Base-by-base conservation (phyloP, 2,113 vertebrate species). In the Clinocottus analis region DNA sequence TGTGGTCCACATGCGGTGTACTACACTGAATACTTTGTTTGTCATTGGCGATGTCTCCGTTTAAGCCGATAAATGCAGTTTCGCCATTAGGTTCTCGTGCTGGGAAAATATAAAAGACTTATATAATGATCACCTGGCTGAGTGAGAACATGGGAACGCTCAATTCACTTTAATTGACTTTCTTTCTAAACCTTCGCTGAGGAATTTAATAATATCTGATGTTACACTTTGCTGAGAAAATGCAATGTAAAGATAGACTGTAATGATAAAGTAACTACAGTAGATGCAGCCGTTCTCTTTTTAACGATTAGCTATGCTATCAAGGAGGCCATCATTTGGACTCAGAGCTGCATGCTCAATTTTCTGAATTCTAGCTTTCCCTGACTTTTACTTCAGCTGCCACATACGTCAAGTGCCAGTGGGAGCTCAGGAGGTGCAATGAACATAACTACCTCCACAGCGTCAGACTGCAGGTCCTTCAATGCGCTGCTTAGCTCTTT, bases 321-420 rank as follows among this genome's bases (percentile, higher is more conserved):
- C 55, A 51, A 66, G 5, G 37, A 67, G 45, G 35, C 41, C 29
- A 45, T 77, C 67, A 74, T 77, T 61, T 59, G 70, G 64, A 59
- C 75, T 45, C 70, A 75, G 61, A 62, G 14, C 59, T 25, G 7
- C 59, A 13, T 14, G 70, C 41, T 61, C 61, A 59, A 61, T 84
- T 77, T 86, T 61, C 39, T 75, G 45, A 77, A 79, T 62, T 65
- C 7, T 60, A 67, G 31, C n/a, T 77, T 83, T 75, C 51, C 5
- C 29, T 65, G 77, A 79, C 82, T 82, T 84, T 88, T 78, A 78
- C 27, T 62, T 72, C 51, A 51, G 13, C 19, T 65, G 69, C 66
- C 58, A 59, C 59, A 62, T 70, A 35, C 0, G 2, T 70, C 45
- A 35, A 61, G 58, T 55, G 35, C 45, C 63, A 33, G 39, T 27